These are phyloP conservation scores for Drosophila pandora DNA, from an alignment of 1,140 invertebrate species.

Conservation along the genomic window DNA sequence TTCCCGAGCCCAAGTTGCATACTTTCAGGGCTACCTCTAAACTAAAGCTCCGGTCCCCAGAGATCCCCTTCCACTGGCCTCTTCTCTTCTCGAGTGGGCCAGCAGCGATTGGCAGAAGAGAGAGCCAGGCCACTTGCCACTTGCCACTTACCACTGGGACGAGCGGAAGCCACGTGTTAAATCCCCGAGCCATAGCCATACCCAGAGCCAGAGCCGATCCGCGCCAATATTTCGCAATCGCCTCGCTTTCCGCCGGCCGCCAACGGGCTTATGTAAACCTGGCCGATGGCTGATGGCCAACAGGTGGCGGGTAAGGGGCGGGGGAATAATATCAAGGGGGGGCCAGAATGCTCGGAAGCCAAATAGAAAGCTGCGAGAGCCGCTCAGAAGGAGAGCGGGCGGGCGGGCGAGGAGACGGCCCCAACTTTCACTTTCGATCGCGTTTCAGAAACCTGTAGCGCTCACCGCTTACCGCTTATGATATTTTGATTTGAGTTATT, in stretches of 20 bases:
- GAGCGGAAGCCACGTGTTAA: neutral
- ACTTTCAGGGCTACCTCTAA: too few relatives aligned
- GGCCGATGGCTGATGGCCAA: neutral
- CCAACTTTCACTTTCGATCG: conserved; percentile 79
- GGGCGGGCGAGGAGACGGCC: conserved; percentile 8
- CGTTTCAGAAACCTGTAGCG: conserved; percentile 66
- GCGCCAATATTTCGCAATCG: conserved; percentile 36
- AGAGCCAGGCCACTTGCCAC: neutral
- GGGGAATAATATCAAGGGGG: neutral
- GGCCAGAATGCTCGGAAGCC: neutral
- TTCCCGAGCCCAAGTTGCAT: too few relatives aligned
- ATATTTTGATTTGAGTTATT: conserved; percentile 30
- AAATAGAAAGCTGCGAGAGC: conserved; percentile 4
- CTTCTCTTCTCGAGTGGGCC: too few relatives aligned
- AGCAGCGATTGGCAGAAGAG: neutral
- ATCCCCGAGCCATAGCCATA: too few relatives aligned
- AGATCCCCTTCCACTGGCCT: too few relatives aligned
- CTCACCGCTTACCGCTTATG: conserved; percentile 18
- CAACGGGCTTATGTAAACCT: conserved; percentile 38
- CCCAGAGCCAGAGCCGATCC: neutral
- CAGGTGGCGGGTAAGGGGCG: neutral
- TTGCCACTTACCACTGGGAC: too few relatives aligned
- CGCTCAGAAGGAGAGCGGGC: conserved; percentile 17
- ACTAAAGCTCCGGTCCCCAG: too few relatives aligned
- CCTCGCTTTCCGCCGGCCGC: neutral